Evolutionary conservation across 1,140 invertebrate species (phyloP).

Genomic region (Rhyacophila brunnea): DNA sequence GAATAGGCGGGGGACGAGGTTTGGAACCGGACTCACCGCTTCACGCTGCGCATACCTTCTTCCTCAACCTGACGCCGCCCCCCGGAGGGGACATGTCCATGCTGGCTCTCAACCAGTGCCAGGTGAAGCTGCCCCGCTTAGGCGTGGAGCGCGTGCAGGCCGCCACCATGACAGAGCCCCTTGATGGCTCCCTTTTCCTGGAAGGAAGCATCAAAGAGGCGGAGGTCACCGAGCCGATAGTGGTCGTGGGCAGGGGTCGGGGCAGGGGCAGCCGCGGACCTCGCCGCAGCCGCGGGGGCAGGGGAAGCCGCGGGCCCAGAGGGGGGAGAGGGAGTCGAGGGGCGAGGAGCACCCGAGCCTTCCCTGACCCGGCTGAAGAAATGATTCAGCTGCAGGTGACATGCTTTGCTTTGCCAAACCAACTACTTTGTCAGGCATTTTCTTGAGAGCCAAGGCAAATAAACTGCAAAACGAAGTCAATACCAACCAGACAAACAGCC

Average conservation of each 20-base stretch:
- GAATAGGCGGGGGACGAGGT: conserved; percentile 1
- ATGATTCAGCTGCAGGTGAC: conserved; percentile 31
- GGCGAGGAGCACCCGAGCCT: background rate
- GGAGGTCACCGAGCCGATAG: background rate
- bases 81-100: conserved; percentile 38
- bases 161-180: conserved; percentile 42
- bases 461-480: no score
- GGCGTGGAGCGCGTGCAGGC: background rate
- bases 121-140: conserved; percentile 46
- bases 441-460: no score
- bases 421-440: no score
- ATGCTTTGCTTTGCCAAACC: no score
- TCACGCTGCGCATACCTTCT: conserved; percentile 37
- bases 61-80: conserved; percentile 32
- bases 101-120: background rate
- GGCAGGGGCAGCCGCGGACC: conserved; percentile 15
- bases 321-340: conserved; percentile 8
- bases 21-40: conserved; percentile 25
- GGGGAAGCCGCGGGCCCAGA: conserved; percentile 3
- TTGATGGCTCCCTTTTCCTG: conserved; percentile 39
- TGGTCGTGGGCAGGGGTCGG: conserved; percentile 12
- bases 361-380: conserved; percentile 6
- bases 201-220: background rate
- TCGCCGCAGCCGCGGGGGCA: conserved; percentile 7
- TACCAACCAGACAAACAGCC: no score